These are phyloP conservation scores for Panagrolaimus sp. DNA, from an alignment of 1,140 invertebrate genomes.

Conservation along the genomic window DNA sequence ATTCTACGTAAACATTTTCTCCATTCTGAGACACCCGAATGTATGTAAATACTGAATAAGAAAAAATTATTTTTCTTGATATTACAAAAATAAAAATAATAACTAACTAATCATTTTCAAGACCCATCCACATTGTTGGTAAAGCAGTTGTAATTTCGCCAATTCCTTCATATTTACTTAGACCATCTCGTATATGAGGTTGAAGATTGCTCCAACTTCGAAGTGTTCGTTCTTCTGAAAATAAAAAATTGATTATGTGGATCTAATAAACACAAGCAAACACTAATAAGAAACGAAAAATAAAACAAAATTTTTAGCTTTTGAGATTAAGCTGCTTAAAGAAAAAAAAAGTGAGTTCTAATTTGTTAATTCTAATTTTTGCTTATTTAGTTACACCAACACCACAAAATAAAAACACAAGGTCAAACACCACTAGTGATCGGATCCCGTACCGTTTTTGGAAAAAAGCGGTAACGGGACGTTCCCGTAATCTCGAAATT, in stretches of 20 bases:
- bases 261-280: not conserved
- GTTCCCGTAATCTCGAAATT: too few species aligned
- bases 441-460: too few species aligned
- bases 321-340: not conserved
- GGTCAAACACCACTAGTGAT: too few species aligned
- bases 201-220: constrained; percentile 31
- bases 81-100: too few species aligned
- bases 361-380: constrained; percentile 7
- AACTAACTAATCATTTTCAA: constrained; percentile 66
- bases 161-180: constrained; percentile 59
- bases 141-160: constrained; percentile 73
- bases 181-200: constrained; percentile 52
- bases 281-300: not conserved
- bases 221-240: constrained; percentile 17
- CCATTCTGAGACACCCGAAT: constrained; percentile 88
- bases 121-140: constrained; percentile 95
- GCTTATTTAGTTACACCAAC: constrained; percentile 1
- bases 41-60: constrained; percentile 71
- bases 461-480: too few species aligned
- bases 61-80: too few species aligned
- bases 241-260: not conserved
- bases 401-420: not conserved
- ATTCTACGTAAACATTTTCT: constrained; percentile 74
- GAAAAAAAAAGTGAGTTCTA: constrained; percentile 7
- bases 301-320: not conserved